These are phyloP conservation scores for Hyperopisus bebe DNA, from an alignment of 2,113 vertebrate genomes.

Conservation along the genomic window DNA sequence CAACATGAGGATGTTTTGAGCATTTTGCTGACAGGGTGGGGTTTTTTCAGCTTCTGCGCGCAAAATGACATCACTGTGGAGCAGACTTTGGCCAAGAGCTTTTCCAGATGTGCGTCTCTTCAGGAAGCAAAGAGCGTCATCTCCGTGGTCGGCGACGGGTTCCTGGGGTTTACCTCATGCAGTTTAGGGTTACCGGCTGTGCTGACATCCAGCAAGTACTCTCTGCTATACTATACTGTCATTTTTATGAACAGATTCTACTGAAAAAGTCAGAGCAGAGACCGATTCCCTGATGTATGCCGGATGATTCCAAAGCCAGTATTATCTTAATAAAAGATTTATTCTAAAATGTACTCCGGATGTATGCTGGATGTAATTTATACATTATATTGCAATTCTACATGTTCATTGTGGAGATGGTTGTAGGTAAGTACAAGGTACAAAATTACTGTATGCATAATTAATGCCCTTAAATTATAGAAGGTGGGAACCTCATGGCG, in stretches of 20 bases:
- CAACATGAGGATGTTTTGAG: background rate
- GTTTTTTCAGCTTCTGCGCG: background rate
- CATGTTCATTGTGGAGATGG: background rate
- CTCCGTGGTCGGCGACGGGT: background rate
- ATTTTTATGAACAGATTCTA: background rate
- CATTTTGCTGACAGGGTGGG: background rate
- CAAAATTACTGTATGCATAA: background rate
- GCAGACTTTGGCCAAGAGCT: background rate
- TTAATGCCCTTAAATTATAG: background rate
- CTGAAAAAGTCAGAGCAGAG: background rate
- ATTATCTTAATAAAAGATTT: background rate
- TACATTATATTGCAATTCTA: background rate
- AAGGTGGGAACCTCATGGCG: background rate
- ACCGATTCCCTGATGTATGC: background rate
- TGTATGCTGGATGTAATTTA: background rate
- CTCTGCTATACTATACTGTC: background rate
- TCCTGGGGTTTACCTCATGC: slow-evolving; percentile 2
- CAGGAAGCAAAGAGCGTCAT: background rate
- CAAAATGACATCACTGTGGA: slow-evolving; percentile 4
- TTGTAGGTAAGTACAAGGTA: background rate
- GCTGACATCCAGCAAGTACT: background rate
- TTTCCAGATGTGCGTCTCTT: slow-evolving; percentile 11
- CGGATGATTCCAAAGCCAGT: background rate
- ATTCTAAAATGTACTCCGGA: background rate
- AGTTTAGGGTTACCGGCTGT: slow-evolving; percentile 8